Evolutionary conservation across 2,888 invertebrate species (phyloP), one percentile per base, ranked within the genome.

Genomic region (Gastrophysa polygoni): DNA sequence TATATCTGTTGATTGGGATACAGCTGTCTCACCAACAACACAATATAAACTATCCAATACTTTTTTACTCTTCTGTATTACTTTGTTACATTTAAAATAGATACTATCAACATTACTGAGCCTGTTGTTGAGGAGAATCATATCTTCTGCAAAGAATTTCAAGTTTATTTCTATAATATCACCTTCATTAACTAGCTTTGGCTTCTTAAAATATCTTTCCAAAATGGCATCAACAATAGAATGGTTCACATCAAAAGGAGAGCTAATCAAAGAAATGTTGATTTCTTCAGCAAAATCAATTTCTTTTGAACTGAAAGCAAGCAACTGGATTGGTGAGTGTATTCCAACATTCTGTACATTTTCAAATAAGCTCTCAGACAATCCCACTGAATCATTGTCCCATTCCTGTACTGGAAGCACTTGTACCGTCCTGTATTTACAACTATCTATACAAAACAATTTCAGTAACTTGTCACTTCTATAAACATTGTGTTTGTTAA

Each of bases 131-230:
- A 75, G 73, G 68, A 80, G 83, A 71, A 77, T 79, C 60, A 73
- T 70, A 60, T 82, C 79, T 16, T 82, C 77, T 17, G 77, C 78
- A 71, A 81, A 81, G 59, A 80, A 75, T 61, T 84, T 85, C 0
- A 91, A 78, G 46, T 87, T 82, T 66, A 92, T 84, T 52, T 83
- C 83, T 75, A 92, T 88, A 43, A 89, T 80, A 76, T 91, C 90
- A 71, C 86, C 84, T 47, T 82, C 80, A 72, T 86, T 86, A 3
- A 92, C 73, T 68, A 89, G 81, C 73, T 88, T 88, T 17, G 91
- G 91, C 44, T 81, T 81, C 74, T 84, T 85, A 77, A 93, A 92
- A 75, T 89, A 88, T 73, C 87, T 89, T 71, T 84, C 85, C 38
- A 92, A 76, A 51, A 90, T 78, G 55, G 84, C 80, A 77, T 89